phyloP scores from a whole-genome alignment of 2,888 invertebrate genomes.

The Drosophila algonquin region DNA sequence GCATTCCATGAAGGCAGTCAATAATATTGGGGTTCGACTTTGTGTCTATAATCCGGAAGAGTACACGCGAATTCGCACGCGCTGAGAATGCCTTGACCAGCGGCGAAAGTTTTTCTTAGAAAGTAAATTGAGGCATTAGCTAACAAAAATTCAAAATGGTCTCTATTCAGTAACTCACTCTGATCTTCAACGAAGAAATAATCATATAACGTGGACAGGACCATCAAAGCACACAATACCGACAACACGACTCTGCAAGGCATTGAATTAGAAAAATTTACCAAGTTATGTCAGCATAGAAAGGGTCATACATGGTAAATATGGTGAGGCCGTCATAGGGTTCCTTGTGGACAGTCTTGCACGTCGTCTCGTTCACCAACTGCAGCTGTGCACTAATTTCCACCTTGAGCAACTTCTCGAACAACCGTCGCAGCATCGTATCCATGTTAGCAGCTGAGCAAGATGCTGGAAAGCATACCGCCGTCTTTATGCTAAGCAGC shows the following conservation, averaged over 20 bases:
- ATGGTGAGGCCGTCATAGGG: constrained; percentile 63
- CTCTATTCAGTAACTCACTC: constrained; percentile 23
- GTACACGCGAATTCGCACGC: constrained; percentile 54
- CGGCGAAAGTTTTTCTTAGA: constrained; percentile 33
- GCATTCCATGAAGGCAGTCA: constrained; percentile 82
- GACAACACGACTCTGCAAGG: constrained; percentile 48
- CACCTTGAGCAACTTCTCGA: constrained; percentile 30
- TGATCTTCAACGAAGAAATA: constrained; percentile 42
- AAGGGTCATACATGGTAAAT: constrained; percentile 67
- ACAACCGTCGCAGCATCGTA: constrained; percentile 38
- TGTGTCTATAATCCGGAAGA: constrained; percentile 56
- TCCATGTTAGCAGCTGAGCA: constrained; percentile 57
- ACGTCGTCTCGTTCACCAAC: constrained; percentile 34
- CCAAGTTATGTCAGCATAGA: neutral
- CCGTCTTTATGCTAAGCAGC: constrained; percentile 46
- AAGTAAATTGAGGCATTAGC: neutral
- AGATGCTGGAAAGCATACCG: constrained; percentile 69
- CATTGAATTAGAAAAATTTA: no score
- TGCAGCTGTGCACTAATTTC: neutral
- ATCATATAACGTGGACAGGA: constrained; percentile 52
- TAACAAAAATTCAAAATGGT: neutral
- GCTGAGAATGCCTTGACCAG: constrained; percentile 68
- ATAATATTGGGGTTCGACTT: constrained; percentile 68
- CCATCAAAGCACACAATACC: constrained; percentile 32
- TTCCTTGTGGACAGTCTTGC: constrained; percentile 43